These are phyloP conservation scores for Sebastiscus tertius DNA, from an alignment of 2,797 vertebrate genomes.

Conservation along the genomic window DNA sequence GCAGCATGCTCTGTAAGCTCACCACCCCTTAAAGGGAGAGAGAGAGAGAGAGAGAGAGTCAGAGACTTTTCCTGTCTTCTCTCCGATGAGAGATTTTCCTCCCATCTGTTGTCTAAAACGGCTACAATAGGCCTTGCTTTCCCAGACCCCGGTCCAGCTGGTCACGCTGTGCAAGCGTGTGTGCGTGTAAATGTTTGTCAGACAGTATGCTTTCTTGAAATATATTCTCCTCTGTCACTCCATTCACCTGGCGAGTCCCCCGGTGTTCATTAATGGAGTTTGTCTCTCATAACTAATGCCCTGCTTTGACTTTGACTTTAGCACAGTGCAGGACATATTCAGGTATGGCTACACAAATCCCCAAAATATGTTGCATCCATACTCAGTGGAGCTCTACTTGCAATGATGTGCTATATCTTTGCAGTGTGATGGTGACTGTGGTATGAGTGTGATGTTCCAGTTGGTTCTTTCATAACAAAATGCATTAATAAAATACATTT, in stretches of 20 bases:
- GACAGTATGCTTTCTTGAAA: conserved; percentile 58
- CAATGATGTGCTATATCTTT: background rate
- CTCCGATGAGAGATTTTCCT: conserved; percentile 59
- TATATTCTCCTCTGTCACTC: conserved; percentile 29
- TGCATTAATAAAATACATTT: conserved; percentile 11
- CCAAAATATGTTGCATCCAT: background rate
- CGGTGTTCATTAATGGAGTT: background rate
- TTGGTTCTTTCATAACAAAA: conserved; percentile 29
- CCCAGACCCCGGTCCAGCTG: conserved; percentile 79
- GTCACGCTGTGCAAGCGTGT: conserved; percentile 79
- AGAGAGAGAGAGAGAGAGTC: conserved; percentile 39
- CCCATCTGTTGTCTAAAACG: conserved; percentile 89
- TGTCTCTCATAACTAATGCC: background rate
- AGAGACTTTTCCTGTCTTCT: conserved; percentile 45
- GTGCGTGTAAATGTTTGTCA: conserved; percentile 41
- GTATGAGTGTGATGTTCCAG: background rate
- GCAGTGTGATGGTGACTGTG: background rate
- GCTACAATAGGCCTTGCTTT: conserved; percentile 85
- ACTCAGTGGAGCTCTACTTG: background rate
- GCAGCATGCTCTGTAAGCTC: conserved; percentile 45
- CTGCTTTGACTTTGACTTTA: background rate
- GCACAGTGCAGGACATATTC: background rate
- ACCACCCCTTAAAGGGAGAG: conserved; percentile 30
- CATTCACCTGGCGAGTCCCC: conserved; percentile 42
- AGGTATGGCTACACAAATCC: background rate